A percentile compares a stretch with the other conserved stretches of the same genome.
phyloP scores from a whole-genome alignment of 2,888 invertebrate genomes.

The Aleiodes alternator region DNA sequence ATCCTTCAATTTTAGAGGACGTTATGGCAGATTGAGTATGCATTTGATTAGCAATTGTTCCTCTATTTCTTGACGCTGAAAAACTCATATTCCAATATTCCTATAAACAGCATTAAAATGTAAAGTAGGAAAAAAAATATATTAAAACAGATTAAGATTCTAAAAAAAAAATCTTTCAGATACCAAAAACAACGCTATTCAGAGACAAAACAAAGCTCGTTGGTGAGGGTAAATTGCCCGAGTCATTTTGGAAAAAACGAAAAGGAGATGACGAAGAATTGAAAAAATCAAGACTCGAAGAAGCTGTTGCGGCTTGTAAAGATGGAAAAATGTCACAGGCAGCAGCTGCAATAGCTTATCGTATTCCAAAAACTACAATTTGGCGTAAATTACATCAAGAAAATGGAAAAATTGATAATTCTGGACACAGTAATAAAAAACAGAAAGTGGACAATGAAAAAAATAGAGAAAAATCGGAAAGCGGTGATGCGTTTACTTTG shows the following conservation, averaged over 20 bases:
- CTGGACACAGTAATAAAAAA: constrained; percentile 47
- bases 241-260: constrained; percentile 70
- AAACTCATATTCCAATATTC: too few relatives aligned
- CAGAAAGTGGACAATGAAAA: constrained; percentile 31
- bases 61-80: too few relatives aligned
- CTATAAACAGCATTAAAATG: too few relatives aligned
- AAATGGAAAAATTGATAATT: constrained; percentile 56
- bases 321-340: constrained; percentile 75
- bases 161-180: constrained; percentile 60
- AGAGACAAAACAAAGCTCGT: constrained; percentile 73
- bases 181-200: constrained; percentile 75
- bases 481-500: constrained; percentile 56
- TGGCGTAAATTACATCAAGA: constrained; percentile 74
- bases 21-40: too few relatives aligned
- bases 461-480: constrained; percentile 20
- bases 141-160: not conserved
- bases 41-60: too few relatives aligned
- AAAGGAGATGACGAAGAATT: constrained; percentile 68
- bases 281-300: constrained; percentile 69
- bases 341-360: constrained; percentile 71
- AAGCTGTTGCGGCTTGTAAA: constrained; percentile 75
- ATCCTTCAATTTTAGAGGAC: too few relatives aligned
- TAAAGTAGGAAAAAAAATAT: not conserved
- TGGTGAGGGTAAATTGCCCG: constrained; percentile 72
- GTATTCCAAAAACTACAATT: constrained; percentile 75